Evolutionary conservation across 2,888 invertebrate genomes (phyloP), one percentile per base, ranked within the genome.

Genomic region (Stomorhina lunata): DNA sequence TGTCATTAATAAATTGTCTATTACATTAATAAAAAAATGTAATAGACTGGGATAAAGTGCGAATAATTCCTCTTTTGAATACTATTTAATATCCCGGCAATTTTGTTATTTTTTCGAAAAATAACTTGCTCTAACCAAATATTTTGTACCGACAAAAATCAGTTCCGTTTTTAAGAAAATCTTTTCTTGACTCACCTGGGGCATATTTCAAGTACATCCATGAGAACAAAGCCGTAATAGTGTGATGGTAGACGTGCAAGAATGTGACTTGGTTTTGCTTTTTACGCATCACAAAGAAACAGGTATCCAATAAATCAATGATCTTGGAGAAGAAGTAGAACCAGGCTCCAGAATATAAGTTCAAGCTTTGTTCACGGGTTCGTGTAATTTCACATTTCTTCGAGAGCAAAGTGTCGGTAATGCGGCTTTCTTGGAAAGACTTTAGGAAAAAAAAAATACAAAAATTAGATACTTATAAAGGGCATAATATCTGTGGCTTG

Each of bases 201-300:
- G 95, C 92, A 89, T 94, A 96, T 90, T 95, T 95, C 22, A 94
- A 92, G 61, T 95, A 96, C 20, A 95, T 94, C 96, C 96, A 96
- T 0, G 95, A 94, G 89, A 95, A 94, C 80, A 96, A 91, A 25
- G 95, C 96, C 92, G 95, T 96, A 89, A 95, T 92, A 2, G 95
- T 93, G 89, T 98, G 98, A 90, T 98, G 98, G 88, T 97, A 97
- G 12, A 98, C 94, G 88, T 98, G 98, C 17, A 98, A 93, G 88
- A 96, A 96, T 0, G 96, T 94, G 25, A 98, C 95, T 91, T 98
- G 98, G 72, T 94, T 94, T 87, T 96, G 95, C 91, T 98, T 98
- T 91, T 98, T 98, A 61, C 98, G 93, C 86, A 98, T 90, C 6
- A 98, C 96, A 89, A 98, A 98, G 92, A 98, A 98, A 22, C 96